Percentiles rank a stretch among this genome's conserved stretches.
Evolutionary conservation across 2,113 vertebrate species (phyloP).

Genomic region (Periophthalmus modestus): DNA sequence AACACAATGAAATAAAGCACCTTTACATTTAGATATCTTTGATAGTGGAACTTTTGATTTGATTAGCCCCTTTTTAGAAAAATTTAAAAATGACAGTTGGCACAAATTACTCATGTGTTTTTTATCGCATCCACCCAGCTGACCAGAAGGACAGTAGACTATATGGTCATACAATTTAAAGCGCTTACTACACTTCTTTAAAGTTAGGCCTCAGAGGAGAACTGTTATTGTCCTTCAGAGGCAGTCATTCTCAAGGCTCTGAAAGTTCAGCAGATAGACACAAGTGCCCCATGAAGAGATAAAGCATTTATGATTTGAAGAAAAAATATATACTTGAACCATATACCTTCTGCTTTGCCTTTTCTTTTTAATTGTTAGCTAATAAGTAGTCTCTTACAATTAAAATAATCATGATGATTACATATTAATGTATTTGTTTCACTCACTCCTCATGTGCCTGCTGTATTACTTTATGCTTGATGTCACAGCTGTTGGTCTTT

Average conservation of each 20-base stretch:
- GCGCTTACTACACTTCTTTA: constrained; percentile 21
- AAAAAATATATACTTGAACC: not conserved
- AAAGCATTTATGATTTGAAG: constrained; percentile 15
- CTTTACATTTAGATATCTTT: too few species aligned
- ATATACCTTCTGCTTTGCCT: too few species aligned
- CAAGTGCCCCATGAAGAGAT: constrained; percentile 28
- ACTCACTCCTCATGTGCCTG: not conserved
- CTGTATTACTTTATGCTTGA: not conserved
- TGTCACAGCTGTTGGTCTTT: not conserved
- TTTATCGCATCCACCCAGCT: constrained; percentile 15
- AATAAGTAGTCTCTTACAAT: too few species aligned
- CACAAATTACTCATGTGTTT: constrained; percentile 9
- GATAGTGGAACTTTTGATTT: too few species aligned
- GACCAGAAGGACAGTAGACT: constrained; percentile 22
- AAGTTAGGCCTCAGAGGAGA: constrained; percentile 22
- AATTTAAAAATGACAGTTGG: constrained; percentile 13
- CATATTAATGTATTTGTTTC: not conserved
- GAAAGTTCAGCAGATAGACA: not conserved
- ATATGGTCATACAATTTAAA: constrained; percentile 6
- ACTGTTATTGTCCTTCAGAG: constrained; percentile 24
- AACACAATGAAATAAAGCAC: too few species aligned
- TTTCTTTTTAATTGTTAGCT: too few species aligned
- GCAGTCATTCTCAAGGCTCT: constrained; percentile 3
- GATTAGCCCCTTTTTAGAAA: too few species aligned
- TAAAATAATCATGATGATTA: not conserved